Percentiles rank a stretch among this genome's conserved stretches.
Conservation (phyloP, 2,797 vertebrate genomes). For the Muraenolepis orangiensis region DNA sequence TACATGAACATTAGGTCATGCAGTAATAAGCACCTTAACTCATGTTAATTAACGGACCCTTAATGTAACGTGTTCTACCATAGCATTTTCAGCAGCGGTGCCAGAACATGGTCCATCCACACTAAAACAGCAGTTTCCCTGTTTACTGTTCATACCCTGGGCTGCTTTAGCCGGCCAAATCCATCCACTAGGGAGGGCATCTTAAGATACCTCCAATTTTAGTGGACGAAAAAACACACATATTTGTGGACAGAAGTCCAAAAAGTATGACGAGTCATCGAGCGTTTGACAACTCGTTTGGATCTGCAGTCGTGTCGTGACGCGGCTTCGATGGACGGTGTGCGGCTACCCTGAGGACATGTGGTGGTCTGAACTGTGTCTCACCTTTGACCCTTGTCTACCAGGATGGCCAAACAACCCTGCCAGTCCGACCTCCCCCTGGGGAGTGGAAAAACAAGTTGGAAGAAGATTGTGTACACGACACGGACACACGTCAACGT, state of each 20-base stretch:
- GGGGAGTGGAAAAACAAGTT: constrained; percentile 13
- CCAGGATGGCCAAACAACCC: constrained; percentile 72
- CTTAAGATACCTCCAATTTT: neutral
- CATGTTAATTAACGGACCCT: too few relatives aligned
- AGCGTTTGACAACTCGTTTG: too few relatives aligned
- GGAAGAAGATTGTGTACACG: neutral
- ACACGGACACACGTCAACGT: neutral
- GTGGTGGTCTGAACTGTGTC: neutral
- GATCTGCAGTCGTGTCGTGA: neutral
- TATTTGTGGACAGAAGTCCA: too few relatives aligned
- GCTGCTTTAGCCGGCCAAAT: neutral
- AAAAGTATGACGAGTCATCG: neutral
- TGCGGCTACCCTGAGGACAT: neutral
- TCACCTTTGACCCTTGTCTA: constrained; percentile 75
- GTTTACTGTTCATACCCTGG: neutral
- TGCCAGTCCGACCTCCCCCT: constrained; percentile 74
- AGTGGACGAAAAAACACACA: neutral
- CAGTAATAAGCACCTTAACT: too few relatives aligned
- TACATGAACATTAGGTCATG: too few relatives aligned
- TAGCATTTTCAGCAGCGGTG: neutral
- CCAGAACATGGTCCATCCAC: too few relatives aligned
- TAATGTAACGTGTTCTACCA: too few relatives aligned
- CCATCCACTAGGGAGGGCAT: neutral
- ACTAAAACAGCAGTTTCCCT: constrained; percentile 1
- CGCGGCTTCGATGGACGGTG: neutral